Percentiles rank a stretch among this genome's conserved stretches.
Evolutionary conservation across 1,140 invertebrate genomes (phyloP).

Genomic region (Drosophila insularis): DNA sequence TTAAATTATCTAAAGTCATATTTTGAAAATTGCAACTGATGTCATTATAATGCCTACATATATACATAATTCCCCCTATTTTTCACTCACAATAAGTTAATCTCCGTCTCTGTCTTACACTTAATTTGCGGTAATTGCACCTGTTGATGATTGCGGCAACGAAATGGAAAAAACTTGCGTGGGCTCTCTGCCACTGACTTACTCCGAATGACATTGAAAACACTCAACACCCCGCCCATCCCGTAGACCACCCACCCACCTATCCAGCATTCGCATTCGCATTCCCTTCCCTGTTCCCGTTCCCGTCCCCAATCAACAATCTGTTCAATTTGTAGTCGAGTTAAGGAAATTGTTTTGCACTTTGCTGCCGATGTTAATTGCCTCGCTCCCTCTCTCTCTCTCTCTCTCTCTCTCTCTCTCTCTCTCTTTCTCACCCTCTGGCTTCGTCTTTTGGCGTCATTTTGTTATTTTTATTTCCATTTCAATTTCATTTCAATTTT

Average conservation of each 20-base stretch:
- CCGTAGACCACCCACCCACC: neutral
- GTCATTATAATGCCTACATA: too few relatives aligned
- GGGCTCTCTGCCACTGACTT: constrained; percentile 1
- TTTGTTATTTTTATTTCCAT: constrained; percentile 53
- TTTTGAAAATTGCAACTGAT: too few relatives aligned
- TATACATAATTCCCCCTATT: neutral
- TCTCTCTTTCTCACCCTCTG: neutral
- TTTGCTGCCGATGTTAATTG: constrained; percentile 63
- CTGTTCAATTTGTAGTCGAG: constrained; percentile 47
- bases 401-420: too few relatives aligned
- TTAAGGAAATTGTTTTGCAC: constrained; percentile 55
- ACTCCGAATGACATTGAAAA: constrained; percentile 53
- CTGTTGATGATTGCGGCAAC: constrained; percentile 29
- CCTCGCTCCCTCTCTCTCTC: neutral
- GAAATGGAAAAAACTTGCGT: neutral
- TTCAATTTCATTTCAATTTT: constrained; percentile 54
- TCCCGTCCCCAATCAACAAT: constrained; percentile 20
- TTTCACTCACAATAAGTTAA: neutral
- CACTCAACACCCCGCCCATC: neutral
- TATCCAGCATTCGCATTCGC: neutral
- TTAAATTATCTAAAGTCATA: too few relatives aligned
- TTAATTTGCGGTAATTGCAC: constrained; percentile 35
- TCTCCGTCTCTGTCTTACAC: constrained; percentile 6
- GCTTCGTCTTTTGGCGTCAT: constrained; percentile 45
- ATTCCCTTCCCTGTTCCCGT: neutral